Conservation (phyloP, 2,797 vertebrate genomes). For the Toxotes lorentzi region DNA sequence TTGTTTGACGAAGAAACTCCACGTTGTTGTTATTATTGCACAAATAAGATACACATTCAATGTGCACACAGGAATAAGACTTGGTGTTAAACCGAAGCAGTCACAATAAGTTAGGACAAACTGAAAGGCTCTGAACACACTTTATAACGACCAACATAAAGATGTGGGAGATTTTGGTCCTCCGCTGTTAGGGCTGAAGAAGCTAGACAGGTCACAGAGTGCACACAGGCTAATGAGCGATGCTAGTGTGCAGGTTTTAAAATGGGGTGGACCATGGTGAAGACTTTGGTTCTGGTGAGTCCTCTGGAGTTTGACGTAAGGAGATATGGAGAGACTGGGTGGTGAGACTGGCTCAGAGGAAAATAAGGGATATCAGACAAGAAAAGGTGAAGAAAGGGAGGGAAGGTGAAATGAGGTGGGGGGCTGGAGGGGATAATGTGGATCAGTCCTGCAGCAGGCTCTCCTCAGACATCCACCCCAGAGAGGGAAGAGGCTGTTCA, state of each 20-base stretch:
- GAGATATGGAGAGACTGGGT: not conserved
- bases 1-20: conserved; percentile 46
- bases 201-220: conserved; percentile 8
- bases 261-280: not conserved
- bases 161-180: conserved; percentile 29
- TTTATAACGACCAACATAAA: conserved; percentile 31
- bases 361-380: not conserved
- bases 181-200: conserved; percentile 1
- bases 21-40: conserved; percentile 72
- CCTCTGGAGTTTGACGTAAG: not conserved
- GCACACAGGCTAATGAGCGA: not conserved
- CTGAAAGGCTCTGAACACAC: conserved; percentile 27
- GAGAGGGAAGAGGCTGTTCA: conserved; percentile 77
- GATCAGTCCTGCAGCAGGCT: conserved; percentile 79
- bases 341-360: conserved; percentile 38
- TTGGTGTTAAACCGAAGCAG: conserved; percentile 46
- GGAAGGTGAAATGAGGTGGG: not conserved
- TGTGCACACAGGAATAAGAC: conserved; percentile 64
- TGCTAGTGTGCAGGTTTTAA: not conserved
- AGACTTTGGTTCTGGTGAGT: conserved; percentile 43
- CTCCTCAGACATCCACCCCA: conserved; percentile 83
- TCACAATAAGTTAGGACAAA: conserved; percentile 55
- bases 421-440: not conserved
- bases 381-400: conserved; percentile 1
- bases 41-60: conserved; percentile 67